Evolutionary conservation across 1,140 invertebrate genomes (phyloP).

Genomic region (Epicauta chinensis): DNA sequence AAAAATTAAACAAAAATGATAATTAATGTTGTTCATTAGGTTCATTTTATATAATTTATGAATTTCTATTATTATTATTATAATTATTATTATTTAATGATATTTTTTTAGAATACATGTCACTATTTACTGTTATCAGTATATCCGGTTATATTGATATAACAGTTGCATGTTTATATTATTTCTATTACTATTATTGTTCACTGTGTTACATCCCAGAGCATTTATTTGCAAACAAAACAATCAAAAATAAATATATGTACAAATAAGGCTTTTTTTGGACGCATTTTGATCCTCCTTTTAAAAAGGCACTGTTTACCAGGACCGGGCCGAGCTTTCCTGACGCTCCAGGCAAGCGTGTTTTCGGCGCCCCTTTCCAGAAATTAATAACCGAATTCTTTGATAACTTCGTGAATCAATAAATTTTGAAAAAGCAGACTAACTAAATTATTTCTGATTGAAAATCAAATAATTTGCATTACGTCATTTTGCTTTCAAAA

Average conservation of each 20-base stretch:
- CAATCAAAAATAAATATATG: neutral
- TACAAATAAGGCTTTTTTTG: neutral
- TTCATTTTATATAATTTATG: neutral
- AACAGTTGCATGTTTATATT: constrained; percentile 28
- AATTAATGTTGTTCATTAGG: too few species aligned
- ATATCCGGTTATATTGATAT: constrained; percentile 22
- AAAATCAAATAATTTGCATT: too few species aligned
- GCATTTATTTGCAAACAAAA: constrained; percentile 16
- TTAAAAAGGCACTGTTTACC: too few species aligned
- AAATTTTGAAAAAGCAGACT: too few species aligned
- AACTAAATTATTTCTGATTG: too few species aligned
- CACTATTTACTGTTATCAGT: constrained; percentile 13
- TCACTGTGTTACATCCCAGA: constrained; percentile 28
- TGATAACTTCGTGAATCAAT: too few species aligned
- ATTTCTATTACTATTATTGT: constrained; percentile 28
- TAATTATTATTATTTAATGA: constrained; percentile 13
- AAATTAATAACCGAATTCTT: too few species aligned
- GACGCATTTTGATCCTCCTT: too few species aligned
- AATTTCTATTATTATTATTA: constrained; percentile 9
- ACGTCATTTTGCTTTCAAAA: too few species aligned
- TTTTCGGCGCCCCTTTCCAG: too few species aligned
- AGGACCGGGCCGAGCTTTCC: too few species aligned
- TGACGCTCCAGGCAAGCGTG: too few species aligned
- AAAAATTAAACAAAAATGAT: constrained; percentile 4
- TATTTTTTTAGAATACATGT: constrained; percentile 7